Conservation (phyloP, 2,113 vertebrate species). For the Syngnathoides biaculeatus region DNA sequence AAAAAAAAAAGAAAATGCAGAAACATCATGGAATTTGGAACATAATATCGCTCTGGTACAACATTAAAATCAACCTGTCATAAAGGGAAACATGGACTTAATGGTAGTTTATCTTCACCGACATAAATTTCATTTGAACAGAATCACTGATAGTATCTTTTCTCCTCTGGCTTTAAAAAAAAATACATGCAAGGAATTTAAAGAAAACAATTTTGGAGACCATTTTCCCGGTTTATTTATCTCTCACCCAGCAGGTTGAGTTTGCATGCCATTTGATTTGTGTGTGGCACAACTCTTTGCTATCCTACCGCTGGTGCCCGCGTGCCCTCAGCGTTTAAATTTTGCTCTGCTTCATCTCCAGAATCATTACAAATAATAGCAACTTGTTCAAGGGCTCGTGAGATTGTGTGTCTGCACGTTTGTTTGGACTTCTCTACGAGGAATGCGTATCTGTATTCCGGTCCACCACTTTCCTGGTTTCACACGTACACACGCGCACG, state of each 20-base stretch:
- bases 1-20: too few species aligned
- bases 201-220: constrained; percentile 5
- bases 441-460: constrained; percentile 52
- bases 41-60: background rate
- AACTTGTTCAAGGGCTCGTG: constrained; percentile 33
- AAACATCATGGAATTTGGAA: too few species aligned
- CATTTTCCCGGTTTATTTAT: background rate
- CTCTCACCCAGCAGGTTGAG: constrained; percentile 11
- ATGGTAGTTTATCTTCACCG: background rate
- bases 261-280: constrained; percentile 39
- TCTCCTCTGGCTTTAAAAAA: background rate
- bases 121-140: constrained; percentile 9
- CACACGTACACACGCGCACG: constrained; percentile 5
- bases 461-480: constrained; percentile 10
- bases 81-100: background rate
- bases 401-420: constrained; percentile 25
- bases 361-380: constrained; percentile 34
- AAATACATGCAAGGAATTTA: background rate
- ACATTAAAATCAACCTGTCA: background rate
- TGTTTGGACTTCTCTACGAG: constrained; percentile 54
- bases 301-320: constrained; percentile 20
- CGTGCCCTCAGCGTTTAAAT: constrained; percentile 30
- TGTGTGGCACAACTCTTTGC: constrained; percentile 26
- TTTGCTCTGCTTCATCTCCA: constrained; percentile 26
- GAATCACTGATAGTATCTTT: background rate